Evolutionary conservation across 2,888 invertebrate genomes (phyloP), one percentile per base, ranked within the genome.

Genomic region (Perdita meconis): DNA sequence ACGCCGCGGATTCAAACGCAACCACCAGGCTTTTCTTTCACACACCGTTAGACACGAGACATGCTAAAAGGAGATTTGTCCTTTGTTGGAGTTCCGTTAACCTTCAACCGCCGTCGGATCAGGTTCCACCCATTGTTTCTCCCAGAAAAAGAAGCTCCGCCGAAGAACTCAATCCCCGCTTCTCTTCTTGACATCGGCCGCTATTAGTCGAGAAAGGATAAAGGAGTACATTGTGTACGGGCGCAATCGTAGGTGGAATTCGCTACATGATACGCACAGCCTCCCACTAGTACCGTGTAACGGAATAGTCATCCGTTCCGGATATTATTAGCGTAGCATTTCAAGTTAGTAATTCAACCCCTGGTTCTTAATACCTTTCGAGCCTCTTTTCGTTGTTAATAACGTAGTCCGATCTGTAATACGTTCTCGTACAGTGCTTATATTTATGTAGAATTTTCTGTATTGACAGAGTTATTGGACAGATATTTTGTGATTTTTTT

Each of bases 51-150:
- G 60, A 55, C 55, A 40, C 6, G 13, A 44, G 19, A 55, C 44
- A 69, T 24, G 70, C 60, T 57, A 53, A 50, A 38, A 47, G 66
- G 24, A 16, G 36, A 42, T 55, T 56, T 55, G 36, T 44, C 55
- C 40, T 61, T 72, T 24, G 69, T 44, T 36, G 44, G 55, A 38
- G 55, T 69, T 60, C 53, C 10, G 68, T 60, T 60, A 40, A 60
- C 36, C 13, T 38, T 10, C 40, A 30, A n/a, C n/a, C 16, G 61
- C 22, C 50, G 70, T 24, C 57, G 40, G 50, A 63, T 63, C 73
- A 56, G 56, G 22, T 74, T 64, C 30, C 16, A 53, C 36, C n/a
- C 63, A 59, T 71, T 74, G 57, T 74, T 51, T 71, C 40, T 10
- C 4, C 16, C 61, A 36, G 38, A 16, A 30, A 57, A 53, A 71